These are phyloP conservation scores for Carassius gibelio DNA, from an alignment of 2,113 vertebrate genomes.

Conservation along the genomic window DNA sequence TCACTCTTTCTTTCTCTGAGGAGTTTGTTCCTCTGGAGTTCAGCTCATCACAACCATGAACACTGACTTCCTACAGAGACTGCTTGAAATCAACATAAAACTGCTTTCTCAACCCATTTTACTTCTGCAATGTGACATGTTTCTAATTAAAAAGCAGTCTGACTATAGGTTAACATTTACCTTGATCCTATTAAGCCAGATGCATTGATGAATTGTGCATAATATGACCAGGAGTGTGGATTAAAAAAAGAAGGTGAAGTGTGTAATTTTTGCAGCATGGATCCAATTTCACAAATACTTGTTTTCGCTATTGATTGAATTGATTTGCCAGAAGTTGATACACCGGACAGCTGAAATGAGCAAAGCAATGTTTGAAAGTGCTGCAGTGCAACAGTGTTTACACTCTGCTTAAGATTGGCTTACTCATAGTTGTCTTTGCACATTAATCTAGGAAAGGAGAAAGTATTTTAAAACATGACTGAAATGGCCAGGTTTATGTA, in stretches of 20 bases:
- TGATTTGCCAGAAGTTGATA: neutral
- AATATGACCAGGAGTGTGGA: neutral
- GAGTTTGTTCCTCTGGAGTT: neutral
- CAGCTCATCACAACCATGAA: neutral
- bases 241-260: neutral
- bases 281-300: neutral
- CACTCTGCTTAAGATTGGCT: neutral
- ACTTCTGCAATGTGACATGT: neutral
- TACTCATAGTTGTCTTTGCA: neutral
- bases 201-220: neutral
- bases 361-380: neutral
- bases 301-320: too few relatives aligned
- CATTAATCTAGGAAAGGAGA: neutral
- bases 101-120: neutral
- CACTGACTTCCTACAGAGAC: neutral
- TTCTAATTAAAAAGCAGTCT: neutral
- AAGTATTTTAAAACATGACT: neutral
- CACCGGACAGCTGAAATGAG: neutral
- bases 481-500: neutral
- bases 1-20: neutral
- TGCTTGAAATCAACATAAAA: neutral
- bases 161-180: neutral
- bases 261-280: neutral
- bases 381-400: neutral
- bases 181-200: neutral